Percentiles rank a stretch among this genome's conserved stretches.
Conservation (phyloP, 2,113 vertebrate genomes). For the Paratilapia polleni region DNA sequence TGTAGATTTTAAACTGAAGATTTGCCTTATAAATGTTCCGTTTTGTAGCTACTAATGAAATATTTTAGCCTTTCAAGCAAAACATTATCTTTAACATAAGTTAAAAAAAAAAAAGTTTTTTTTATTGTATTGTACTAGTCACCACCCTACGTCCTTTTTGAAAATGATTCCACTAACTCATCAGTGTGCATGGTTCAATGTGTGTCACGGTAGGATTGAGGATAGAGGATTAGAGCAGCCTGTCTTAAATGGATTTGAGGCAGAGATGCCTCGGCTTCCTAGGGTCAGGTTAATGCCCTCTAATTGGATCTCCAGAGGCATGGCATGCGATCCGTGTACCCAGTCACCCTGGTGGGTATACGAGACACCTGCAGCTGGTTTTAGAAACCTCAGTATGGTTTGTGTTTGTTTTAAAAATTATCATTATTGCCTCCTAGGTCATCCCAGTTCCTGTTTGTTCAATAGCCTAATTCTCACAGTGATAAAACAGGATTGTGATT, state of each 20-base stretch:
- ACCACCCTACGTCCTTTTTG: neutral
- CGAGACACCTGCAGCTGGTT: slow-evolving; percentile 21
- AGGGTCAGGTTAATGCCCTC: slow-evolving; percentile 52
- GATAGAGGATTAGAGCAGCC: slow-evolving; percentile 44
- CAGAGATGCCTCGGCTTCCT: slow-evolving; percentile 27
- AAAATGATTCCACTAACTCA: neutral
- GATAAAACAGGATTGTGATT: neutral
- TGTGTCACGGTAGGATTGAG: slow-evolving; percentile 52
- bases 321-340: slow-evolving; percentile 26
- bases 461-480: neutral
- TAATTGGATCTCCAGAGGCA: slow-evolving; percentile 66
- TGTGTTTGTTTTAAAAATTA: slow-evolving; percentile 25
- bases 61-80: neutral
- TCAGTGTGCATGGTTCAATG: neutral
- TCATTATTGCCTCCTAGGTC: slow-evolving; percentile 21
- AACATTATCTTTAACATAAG: neutral
- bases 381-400: slow-evolving; percentile 1
- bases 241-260: slow-evolving; percentile 67
- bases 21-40: neutral
- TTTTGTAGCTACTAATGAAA: neutral
- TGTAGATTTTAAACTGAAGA: neutral
- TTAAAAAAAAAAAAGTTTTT: neutral
- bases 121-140: neutral
- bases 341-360: slow-evolving; percentile 21
- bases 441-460: neutral